These are phyloP conservation scores for Dugesia japonica DNA, from an alignment of 2,888 invertebrate genomes.

Conservation along the genomic window DNA sequence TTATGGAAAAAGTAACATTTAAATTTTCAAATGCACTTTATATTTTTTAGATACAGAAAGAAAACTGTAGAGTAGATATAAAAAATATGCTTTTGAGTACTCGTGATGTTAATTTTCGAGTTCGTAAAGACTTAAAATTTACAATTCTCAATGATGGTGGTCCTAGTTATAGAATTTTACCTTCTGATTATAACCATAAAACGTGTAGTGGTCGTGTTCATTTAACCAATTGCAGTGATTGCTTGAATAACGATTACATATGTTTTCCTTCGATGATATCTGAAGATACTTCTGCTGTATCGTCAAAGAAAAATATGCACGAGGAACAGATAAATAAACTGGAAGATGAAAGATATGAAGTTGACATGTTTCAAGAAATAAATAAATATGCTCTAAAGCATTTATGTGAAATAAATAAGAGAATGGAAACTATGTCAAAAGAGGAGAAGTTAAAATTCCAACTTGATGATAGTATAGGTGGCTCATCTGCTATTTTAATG, in stretches of 20 bases:
- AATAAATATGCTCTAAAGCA: neutral
- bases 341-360: conserved; percentile 12
- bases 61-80: no score
- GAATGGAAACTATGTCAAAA: neutral
- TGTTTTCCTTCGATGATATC: conserved; percentile 1
- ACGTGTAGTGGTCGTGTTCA: neutral
- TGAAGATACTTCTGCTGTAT: neutral
- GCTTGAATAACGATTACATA: neutral
- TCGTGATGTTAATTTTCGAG: neutral
- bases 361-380: conserved; percentile 8
- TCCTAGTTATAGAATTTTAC: neutral
- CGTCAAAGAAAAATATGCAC: neutral
- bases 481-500: neutral
- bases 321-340: neutral
- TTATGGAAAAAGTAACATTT: neutral
- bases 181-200: neutral
- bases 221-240: neutral
- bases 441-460: neutral
- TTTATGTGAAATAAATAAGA: neutral
- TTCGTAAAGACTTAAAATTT: neutral
- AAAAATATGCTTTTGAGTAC: no score
- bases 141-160: neutral
- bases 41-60: no score
- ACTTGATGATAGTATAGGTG: neutral
- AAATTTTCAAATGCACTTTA: no score